phyloP scores from a whole-genome alignment of 2,113 vertebrate species.

The Mirza zaza region DNA sequence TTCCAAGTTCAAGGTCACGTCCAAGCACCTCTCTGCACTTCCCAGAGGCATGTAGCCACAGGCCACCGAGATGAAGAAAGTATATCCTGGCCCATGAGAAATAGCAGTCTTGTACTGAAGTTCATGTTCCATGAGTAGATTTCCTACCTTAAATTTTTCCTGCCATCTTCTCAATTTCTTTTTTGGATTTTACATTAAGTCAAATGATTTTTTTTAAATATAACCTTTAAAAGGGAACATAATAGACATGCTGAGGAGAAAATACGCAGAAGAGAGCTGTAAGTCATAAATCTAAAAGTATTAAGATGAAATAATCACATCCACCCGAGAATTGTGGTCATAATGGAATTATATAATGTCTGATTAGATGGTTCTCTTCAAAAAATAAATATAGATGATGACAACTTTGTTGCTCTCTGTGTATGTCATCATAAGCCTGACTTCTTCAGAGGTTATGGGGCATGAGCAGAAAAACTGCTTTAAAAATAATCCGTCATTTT shows the following conservation, averaged over 20 bases:
- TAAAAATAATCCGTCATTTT: conserved; percentile 64
- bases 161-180: conserved; percentile 8
- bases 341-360: conserved; percentile 41
- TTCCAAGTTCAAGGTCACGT: neutral
- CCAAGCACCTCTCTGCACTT: neutral
- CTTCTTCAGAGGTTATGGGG: conserved; percentile 51
- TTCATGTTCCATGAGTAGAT: neutral
- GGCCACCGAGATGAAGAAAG: neutral
- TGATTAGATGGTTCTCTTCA: conserved; percentile 14
- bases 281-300: conserved; percentile 53
- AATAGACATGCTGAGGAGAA: conserved; percentile 50
- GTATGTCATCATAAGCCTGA: neutral
- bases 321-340: conserved; percentile 19
- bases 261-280: conserved; percentile 28
- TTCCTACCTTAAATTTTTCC: neutral
- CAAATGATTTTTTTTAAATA: neutral
- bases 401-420: neutral
- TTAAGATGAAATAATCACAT: neutral
- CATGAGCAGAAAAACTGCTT: neutral
- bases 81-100: neutral
- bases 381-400: conserved; percentile 39
- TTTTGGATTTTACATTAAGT: conserved; percentile 61
- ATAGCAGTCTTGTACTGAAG: neutral
- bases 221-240: conserved; percentile 57
- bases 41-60: neutral